Evolutionary conservation across 2,797 vertebrate genomes (phyloP).

Genomic region (Dryobates pubescens): DNA sequence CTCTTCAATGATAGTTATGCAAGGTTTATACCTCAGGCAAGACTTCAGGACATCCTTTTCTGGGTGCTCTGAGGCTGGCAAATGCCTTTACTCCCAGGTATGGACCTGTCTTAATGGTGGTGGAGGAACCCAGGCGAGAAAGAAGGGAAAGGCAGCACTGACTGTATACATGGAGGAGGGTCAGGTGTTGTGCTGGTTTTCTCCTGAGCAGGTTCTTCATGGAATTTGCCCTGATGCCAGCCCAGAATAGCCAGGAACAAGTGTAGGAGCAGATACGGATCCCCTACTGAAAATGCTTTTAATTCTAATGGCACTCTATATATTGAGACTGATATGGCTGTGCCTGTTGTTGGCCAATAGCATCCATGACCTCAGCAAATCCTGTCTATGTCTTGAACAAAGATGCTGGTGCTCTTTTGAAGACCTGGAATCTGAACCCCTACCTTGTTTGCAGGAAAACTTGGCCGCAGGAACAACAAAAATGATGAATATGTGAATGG

Average conservation of each 20-base stretch:
- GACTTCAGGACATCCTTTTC: background rate
- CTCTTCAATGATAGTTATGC: background rate
- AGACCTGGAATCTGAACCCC: background rate
- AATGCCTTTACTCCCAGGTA: background rate
- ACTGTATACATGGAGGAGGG: fast-evolving
- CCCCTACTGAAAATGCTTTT: background rate
- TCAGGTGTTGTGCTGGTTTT: background rate
- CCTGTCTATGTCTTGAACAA: background rate
- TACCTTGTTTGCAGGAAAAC: background rate
- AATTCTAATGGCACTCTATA: background rate
- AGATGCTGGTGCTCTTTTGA: background rate
- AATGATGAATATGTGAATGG: background rate
- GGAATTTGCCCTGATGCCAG: background rate
- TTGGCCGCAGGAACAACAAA: background rate
- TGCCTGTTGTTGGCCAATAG: background rate
- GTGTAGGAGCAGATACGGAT: background rate
- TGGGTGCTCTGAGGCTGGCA: background rate
- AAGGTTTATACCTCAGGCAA: background rate
- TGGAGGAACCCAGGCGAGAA: background rate
- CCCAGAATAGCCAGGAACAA: background rate
- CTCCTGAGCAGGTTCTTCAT: background rate
- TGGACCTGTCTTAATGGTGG: background rate
- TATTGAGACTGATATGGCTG: background rate
- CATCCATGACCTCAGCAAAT: background rate
- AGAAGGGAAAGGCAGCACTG: background rate